A percentile compares a stretch with the other conserved stretches of the same genome.
These are phyloP conservation scores for Andrena trimmerana DNA, from an alignment of 2,888 invertebrate genomes.

Conservation along the genomic window DNA sequence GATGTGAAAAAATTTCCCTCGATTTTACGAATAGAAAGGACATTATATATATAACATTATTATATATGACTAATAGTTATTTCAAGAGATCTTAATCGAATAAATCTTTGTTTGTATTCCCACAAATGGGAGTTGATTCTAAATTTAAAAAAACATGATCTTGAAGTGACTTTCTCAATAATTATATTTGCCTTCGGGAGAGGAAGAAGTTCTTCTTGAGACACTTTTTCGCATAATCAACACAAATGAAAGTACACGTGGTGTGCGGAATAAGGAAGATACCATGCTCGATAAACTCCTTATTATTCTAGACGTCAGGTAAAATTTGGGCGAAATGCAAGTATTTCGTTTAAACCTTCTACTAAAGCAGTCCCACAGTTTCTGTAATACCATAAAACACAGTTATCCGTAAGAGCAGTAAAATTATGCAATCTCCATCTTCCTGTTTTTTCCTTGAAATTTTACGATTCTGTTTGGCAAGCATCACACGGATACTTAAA, in stretches of 20 bases:
- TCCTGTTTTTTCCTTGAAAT: neutral
- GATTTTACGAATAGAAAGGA: no score
- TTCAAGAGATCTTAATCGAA: no score
- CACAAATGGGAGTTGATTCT: no score
- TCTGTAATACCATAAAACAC: neutral
- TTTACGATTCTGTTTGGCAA: conserved; percentile 7
- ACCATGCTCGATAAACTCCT: neutral
- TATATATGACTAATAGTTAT: neutral
- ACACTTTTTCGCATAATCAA: no score
- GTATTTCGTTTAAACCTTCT: neutral
- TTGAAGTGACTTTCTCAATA: no score
- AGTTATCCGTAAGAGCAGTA: neutral
- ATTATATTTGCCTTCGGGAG: no score
- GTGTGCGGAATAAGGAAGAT: no score
- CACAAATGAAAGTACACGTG: no score
- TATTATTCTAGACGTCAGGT: neutral
- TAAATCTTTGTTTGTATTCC: no score
- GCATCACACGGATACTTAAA: conserved; percentile 46
- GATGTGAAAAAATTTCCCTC: neutral
- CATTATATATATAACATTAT: neutral
- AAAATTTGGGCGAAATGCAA: neutral
- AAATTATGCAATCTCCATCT: neutral
- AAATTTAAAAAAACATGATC: no score
- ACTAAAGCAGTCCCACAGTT: neutral
- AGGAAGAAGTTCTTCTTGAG: no score